Conservation (phyloP, 2,113 vertebrate genomes). For the Scomber japonicus region DNA sequence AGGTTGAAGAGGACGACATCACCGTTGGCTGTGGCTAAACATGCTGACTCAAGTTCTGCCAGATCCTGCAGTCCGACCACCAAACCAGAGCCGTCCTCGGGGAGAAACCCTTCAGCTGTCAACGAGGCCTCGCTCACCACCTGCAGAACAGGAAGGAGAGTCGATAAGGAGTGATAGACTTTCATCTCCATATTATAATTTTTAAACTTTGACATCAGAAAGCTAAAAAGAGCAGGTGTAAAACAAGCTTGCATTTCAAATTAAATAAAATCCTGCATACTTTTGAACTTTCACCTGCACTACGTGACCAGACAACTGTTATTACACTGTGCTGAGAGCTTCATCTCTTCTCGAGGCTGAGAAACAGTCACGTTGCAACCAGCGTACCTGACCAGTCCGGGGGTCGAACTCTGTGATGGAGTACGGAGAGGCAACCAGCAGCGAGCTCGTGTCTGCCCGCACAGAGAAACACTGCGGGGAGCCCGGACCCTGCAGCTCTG, state of each 20-base stretch:
- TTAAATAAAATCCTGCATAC: no score
- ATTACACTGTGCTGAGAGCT: no score
- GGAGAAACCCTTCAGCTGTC: conserved; percentile 86
- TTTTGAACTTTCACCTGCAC: no score
- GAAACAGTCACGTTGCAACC: neutral
- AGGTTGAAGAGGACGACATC: conserved; percentile 92
- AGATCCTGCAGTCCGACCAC: conserved; percentile 92
- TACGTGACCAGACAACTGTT: neutral
- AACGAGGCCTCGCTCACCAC: conserved; percentile 88
- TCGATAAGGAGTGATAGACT: neutral
- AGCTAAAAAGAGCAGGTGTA: neutral
- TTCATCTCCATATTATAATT: neutral
- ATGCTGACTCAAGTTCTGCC: conserved; percentile 90
- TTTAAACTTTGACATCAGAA: no score
- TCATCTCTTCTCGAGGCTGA: no score
- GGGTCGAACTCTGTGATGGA: conserved; percentile 88
- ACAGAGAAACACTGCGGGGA: conserved; percentile 87
- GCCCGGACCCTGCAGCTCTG: conserved; percentile 79
- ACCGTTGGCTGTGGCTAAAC: conserved; percentile 91
- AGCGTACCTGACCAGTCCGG: conserved; percentile 77
- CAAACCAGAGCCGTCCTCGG: conserved; percentile 88
- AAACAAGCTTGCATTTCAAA: neutral
- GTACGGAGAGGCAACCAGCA: conserved; percentile 87
- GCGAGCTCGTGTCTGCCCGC: conserved; percentile 77
- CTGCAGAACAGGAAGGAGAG: conserved; percentile 69